Conservation (phyloP, 2,797 vertebrate genomes). For the Pangasius djambal region DNA sequence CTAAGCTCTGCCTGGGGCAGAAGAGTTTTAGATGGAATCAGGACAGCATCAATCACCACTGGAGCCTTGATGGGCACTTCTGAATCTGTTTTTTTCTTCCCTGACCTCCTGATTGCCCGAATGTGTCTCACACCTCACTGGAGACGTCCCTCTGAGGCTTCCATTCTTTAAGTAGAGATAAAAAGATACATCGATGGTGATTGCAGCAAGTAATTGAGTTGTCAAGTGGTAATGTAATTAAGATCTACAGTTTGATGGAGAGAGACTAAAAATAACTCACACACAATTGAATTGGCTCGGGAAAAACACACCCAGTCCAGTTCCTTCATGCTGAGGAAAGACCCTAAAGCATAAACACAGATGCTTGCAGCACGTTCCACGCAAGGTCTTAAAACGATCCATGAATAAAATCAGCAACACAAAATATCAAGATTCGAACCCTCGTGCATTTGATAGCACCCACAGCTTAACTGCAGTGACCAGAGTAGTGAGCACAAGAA, state of each 20-base stretch:
- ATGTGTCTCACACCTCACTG: background rate
- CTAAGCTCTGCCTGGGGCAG: background rate
- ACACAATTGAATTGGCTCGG: slow-evolving; percentile 45
- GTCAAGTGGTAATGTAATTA: slow-evolving; percentile 58
- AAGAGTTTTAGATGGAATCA: background rate
- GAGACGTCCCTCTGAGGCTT: slow-evolving; percentile 11
- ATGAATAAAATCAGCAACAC: background rate
- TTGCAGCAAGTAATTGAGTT: slow-evolving; percentile 74
- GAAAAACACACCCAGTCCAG: slow-evolving; percentile 28
- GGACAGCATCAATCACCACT: background rate
- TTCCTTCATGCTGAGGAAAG: slow-evolving; percentile 4
- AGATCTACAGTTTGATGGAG: slow-evolving; percentile 51
- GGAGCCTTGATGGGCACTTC: background rate
- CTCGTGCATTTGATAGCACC: background rate
- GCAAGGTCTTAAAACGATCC: background rate
- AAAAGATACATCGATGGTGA: slow-evolving; percentile 67
- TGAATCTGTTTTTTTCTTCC: background rate
- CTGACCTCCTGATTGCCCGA: slow-evolving; percentile 6
- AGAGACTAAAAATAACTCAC: slow-evolving; percentile 51
- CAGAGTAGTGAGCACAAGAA: background rate
- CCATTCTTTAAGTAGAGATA: slow-evolving; percentile 44
- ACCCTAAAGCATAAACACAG: background rate
- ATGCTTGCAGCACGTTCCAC: background rate
- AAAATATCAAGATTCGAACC: background rate
- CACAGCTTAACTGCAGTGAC: background rate